Conservation (phyloP, 2,888 invertebrate genomes). For the Oscheius sp. region DNA sequence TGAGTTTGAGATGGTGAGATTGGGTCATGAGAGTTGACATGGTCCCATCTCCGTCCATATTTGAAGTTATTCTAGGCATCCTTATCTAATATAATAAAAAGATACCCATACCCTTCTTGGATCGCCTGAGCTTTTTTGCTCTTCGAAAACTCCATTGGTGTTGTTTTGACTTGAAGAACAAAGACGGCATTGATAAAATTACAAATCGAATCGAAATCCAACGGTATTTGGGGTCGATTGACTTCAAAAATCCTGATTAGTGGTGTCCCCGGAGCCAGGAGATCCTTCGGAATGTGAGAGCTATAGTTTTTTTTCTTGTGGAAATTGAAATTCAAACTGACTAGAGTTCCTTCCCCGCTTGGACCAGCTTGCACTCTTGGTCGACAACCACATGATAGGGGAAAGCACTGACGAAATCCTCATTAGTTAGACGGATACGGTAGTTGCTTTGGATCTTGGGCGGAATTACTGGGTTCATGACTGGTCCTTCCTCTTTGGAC, state of each 20-base stretch:
- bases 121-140: constrained; percentile 25
- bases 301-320: constrained; percentile 39
- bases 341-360: constrained; percentile 65
- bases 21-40: constrained; percentile 9
- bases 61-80: too few relatives aligned
- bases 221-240: constrained; percentile 66
- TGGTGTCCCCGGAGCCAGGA: constrained; percentile 62
- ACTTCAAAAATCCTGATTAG: constrained; percentile 65
- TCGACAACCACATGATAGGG: constrained; percentile 68
- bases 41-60: background rate
- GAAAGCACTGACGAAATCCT: constrained; percentile 53
- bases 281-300: constrained; percentile 60
- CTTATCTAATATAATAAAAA: too few relatives aligned
- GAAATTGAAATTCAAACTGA: constrained; percentile 31
- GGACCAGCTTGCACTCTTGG: constrained; percentile 64
- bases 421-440: constrained; percentile 35
- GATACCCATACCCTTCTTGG: background rate
- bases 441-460: background rate
- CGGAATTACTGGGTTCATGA: background rate
- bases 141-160: constrained; percentile 51
- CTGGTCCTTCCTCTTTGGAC: background rate
- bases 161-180: constrained; percentile 56
- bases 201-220: constrained; percentile 68
- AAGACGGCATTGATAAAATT: constrained; percentile 66
- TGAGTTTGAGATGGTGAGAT: constrained; percentile 55